phyloP scores from a whole-genome alignment of 2,113 vertebrate genomes.

The Notarius lentiginosus region DNA sequence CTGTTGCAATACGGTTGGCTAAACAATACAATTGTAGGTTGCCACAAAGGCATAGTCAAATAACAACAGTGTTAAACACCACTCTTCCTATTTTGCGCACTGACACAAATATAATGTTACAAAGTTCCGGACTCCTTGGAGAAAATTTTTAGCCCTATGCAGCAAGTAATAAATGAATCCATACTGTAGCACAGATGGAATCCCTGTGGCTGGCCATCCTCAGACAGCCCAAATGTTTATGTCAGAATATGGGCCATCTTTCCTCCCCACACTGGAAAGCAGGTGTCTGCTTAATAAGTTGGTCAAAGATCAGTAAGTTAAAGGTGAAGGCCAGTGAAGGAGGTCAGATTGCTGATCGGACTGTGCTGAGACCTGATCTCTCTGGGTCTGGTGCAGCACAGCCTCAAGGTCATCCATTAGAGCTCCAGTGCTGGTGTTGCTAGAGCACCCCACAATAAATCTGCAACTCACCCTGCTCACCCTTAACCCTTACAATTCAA shows the following conservation, averaged over 20 bases:
- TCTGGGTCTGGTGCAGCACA: conserved; percentile 85
- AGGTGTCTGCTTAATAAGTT: conserved; percentile 98
- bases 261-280: conserved; percentile 78
- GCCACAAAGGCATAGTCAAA: too few relatives aligned
- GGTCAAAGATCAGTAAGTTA: conserved; percentile 98
- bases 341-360: conserved; percentile 86
- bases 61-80: background rate
- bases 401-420: conserved; percentile 99
- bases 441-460: conserved; percentile 87
- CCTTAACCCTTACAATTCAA: conserved; percentile 96
- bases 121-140: background rate
- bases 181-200: conserved; percentile 73
- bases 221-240: conserved; percentile 78
- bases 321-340: conserved; percentile 86
- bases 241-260: conserved; percentile 81
- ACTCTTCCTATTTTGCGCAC: background rate
- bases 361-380: conserved; percentile 96
- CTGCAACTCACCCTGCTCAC: conserved; percentile 89
- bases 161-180: conserved; percentile 47
- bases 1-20: too few relatives aligned
- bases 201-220: conserved; percentile 69
- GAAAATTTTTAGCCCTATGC: conserved; percentile 23
- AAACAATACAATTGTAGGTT: too few relatives aligned
- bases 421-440: conserved; percentile 83
- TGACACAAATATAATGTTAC: background rate